Evolutionary conservation across 64 coral and sea anemone species (phyloP).

Genomic region (Pocillopora verrucosa): DNA sequence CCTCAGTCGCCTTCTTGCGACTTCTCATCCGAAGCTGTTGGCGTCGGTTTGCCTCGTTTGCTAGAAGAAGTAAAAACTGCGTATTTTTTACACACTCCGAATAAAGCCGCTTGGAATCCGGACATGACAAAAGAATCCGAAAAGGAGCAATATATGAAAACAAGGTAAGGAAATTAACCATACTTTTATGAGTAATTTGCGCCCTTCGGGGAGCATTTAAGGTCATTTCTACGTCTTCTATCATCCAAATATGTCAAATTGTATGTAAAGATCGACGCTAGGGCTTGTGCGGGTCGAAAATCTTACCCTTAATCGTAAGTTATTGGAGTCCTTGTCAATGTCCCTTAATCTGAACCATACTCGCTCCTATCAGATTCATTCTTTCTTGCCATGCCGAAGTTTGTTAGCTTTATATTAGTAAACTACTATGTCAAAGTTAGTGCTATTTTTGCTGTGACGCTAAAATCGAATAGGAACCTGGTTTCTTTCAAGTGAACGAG

Average conservation of each 20-base stretch:
- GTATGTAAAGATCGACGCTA: too few species aligned
- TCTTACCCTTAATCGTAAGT: too few species aligned
- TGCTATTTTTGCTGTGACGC: too few species aligned
- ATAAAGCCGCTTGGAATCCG: constrained; percentile 35
- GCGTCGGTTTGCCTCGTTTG: constrained; percentile 44
- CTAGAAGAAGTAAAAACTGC: constrained; percentile 13
- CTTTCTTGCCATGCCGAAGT: too few species aligned
- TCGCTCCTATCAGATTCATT: too few species aligned
- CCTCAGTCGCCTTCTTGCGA: background rate
- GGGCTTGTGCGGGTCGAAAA: too few species aligned
- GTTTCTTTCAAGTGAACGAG: too few species aligned
- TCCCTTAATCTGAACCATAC: too few species aligned
- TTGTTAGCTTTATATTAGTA: too few species aligned
- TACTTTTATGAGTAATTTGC: background rate
- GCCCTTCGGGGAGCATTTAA: background rate
- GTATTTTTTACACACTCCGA: constrained; percentile 36
- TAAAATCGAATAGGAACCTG: too few species aligned
- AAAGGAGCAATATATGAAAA: constrained; percentile 38
- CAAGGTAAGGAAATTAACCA: background rate
- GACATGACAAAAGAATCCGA: constrained; percentile 1
- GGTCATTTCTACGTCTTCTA: background rate
- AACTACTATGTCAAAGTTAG: too few species aligned
- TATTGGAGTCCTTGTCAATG: too few species aligned
- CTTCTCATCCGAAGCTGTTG: constrained; percentile 35
- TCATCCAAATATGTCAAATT: background rate